phyloP scores from a whole-genome alignment of 2,888 invertebrate species.

The Biston betularia region DNA sequence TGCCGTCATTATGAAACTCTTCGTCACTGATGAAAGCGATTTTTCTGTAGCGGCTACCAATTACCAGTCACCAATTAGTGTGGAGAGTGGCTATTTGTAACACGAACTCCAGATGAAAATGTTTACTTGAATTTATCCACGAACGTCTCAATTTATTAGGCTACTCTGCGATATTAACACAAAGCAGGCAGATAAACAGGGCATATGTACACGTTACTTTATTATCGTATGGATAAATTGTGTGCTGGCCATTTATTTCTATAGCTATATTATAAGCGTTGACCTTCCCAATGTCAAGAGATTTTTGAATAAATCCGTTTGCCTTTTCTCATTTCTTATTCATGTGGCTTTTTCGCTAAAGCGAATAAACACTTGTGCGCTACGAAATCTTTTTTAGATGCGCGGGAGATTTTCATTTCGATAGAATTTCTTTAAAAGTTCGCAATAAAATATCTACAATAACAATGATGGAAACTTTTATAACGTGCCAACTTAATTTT shows the following conservation, averaged over 20 bases:
- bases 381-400: slow-evolving; percentile 11
- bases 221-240: slow-evolving; percentile 7
- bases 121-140: slow-evolving; percentile 45
- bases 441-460: slow-evolving; percentile 35
- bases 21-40: slow-evolving; percentile 82
- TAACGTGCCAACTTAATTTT: slow-evolving; percentile 44
- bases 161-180: slow-evolving; percentile 27
- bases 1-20: slow-evolving; percentile 82
- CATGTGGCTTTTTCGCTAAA: slow-evolving; percentile 18
- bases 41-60: slow-evolving; percentile 81
- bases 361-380: slow-evolving; percentile 19
- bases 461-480: slow-evolving; percentile 39
- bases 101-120: slow-evolving; percentile 65
- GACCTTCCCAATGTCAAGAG: slow-evolving; percentile 21
- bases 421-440: slow-evolving; percentile 24
- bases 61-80: slow-evolving; percentile 78
- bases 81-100: slow-evolving; percentile 71
- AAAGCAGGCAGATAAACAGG: slow-evolving; percentile 18
- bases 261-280: slow-evolving; percentile 13
- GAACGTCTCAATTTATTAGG: slow-evolving; percentile 18
- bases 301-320: slow-evolving; percentile 20
- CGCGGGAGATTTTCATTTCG: slow-evolving; percentile 10
- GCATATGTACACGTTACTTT: slow-evolving; percentile 5
- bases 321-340: slow-evolving; percentile 22
- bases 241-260: slow-evolving; percentile 6